Evolutionary conservation across 2,888 invertebrate species (phyloP).

Genomic region (Napeogenes inachia): DNA sequence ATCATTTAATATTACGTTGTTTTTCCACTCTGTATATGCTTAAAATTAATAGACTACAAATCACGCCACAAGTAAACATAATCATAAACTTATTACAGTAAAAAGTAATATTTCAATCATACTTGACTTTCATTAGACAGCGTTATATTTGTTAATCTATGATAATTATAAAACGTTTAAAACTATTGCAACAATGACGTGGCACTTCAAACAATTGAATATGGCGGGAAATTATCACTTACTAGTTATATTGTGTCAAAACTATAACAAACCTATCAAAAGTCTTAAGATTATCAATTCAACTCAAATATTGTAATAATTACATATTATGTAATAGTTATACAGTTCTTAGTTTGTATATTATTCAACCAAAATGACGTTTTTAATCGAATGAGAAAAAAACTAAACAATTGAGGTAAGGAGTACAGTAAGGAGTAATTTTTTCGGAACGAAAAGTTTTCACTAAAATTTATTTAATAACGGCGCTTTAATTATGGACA

Average conservation of each 20-base stretch:
- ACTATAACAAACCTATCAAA: constrained; percentile 5
- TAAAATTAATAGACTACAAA: too few species aligned
- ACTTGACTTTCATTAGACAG: background rate
- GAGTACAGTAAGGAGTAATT: background rate
- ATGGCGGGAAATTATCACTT: constrained; percentile 6
- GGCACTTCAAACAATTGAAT: constrained; percentile 5
- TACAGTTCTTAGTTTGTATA: background rate
- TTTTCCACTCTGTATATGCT: too few species aligned
- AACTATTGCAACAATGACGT: constrained; percentile 6
- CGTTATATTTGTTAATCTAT: constrained; percentile 2
- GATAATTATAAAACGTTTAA: background rate
- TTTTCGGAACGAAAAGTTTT: too few species aligned
- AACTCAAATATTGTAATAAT: constrained; percentile 2
- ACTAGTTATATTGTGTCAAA: background rate
- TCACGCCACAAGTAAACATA: too few species aligned
- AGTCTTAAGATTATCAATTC: constrained; percentile 17
- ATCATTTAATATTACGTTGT: too few species aligned
- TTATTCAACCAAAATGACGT: constrained; percentile 26
- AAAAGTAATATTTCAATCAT: background rate
- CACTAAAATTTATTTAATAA: too few species aligned
- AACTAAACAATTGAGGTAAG: constrained; percentile 16
- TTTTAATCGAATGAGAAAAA: constrained; percentile 23
- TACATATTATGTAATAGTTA: background rate
- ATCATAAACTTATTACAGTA: too few species aligned
- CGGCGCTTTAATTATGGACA: too few species aligned